A percentile compares a stretch with the other conserved stretches of the same genome.
Conservation (phyloP, 2,797 vertebrate species). For the Propithecus perrieri region DNA sequence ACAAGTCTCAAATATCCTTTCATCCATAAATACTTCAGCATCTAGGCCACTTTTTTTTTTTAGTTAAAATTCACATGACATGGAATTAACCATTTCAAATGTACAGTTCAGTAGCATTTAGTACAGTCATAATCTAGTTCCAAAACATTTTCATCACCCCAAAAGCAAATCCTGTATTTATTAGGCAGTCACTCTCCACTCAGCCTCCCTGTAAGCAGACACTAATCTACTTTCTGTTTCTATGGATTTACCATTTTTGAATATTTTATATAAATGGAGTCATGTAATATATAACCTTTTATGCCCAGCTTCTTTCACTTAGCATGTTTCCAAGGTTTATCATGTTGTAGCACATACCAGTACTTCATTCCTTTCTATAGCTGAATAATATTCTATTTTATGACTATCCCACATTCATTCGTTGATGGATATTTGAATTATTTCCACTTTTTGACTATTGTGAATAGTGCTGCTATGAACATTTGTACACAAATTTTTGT, state of each 20-base stretch:
- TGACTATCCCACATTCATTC: neutral
- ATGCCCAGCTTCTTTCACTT: neutral
- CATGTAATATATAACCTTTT: neutral
- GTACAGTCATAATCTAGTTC: neutral
- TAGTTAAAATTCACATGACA: neutral
- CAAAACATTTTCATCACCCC: neutral
- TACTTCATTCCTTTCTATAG: neutral
- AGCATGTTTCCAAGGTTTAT: constrained; percentile 6
- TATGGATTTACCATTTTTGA: neutral
- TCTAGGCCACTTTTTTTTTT: neutral
- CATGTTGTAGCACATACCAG: neutral
- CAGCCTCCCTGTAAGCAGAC: neutral
- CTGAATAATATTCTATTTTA: neutral
- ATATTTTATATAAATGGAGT: neutral
- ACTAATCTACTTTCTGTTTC: neutral
- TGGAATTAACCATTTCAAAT: neutral
- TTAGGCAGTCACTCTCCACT: neutral
- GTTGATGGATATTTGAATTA: neutral
- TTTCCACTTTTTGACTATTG: neutral
- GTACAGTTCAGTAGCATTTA: neutral
- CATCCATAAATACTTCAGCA: neutral
- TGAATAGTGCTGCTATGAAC: neutral
- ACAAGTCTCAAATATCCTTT: constrained; percentile 17
- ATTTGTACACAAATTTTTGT: neutral
- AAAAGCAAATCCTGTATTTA: neutral